Evolutionary conservation across 2,797 vertebrate genomes (phyloP), one percentile per base, ranked within the genome.

Genomic region (Lycodopsis pacificus): DNA sequence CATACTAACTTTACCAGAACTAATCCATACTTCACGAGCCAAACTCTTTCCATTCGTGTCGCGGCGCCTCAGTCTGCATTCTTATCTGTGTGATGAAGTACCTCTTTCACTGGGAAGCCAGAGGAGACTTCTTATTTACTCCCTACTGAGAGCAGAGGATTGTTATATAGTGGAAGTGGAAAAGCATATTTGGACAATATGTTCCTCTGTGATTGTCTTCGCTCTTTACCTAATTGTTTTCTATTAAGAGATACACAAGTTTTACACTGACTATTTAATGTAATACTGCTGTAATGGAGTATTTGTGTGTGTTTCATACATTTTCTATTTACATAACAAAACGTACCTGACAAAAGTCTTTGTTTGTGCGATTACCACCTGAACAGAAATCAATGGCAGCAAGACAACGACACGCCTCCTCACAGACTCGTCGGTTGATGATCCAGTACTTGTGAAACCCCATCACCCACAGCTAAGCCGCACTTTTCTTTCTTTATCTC

Each of bases 1-100:
- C 88, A 89, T 77, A 76, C 67, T 7, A 92, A 91, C 86, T 92
- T 91, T 88, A 91, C 83, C 82, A 87, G 80, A 91, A 89, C 81
- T 86, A 87, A 93, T 93, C 86, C 84, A 89, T 88, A 90, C 84
- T 76, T 89, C 86, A 85, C 82, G 69, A 78, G 71, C 80, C 74
- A 65, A 53, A 49, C 82, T 32, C 48, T 73, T 79, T 69, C 40
- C 67, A 75, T 34, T 78, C 54, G 77, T 76, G 71, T 63, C 71
- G 83, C 73, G 10, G 7, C 12, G 58, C 79, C 11, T 73, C 82
- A 77, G 79, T 71, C 80, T 77, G 81, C 61, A 57, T 83, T 86
- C 84, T 88, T 87, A 91, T 93, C 87, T 84, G 69, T 49, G 72
- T 92, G 89, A 93, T 90, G 65, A 89, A 94, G 78, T 62, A 61